phyloP scores from a whole-genome alignment of 2,888 invertebrate genomes.

The Plebejus argus region DNA sequence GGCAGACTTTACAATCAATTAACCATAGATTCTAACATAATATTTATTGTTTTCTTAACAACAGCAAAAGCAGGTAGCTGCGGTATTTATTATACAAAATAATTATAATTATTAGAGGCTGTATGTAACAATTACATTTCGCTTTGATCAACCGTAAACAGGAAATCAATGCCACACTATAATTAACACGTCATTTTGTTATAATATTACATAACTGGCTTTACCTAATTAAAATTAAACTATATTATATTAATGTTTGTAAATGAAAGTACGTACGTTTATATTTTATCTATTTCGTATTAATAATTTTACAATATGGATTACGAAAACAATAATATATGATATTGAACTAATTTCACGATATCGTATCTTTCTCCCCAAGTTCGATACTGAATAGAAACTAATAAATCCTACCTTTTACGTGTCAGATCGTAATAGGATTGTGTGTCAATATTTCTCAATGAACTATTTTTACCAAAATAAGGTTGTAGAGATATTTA shows the following conservation, averaged over 20 bases:
- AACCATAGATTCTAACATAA: background rate
- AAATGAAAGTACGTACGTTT: too few relatives aligned
- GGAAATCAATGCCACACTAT: background rate
- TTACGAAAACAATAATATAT: background rate
- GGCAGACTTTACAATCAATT: too few relatives aligned
- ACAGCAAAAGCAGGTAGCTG: background rate
- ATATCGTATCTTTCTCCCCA: background rate
- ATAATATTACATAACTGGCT: too few relatives aligned
- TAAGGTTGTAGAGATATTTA: background rate
- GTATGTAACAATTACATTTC: background rate
- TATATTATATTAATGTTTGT: too few relatives aligned
- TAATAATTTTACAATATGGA: background rate
- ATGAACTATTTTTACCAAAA: conserved; percentile 7
- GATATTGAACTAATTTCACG: background rate
- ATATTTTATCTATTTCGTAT: background rate
- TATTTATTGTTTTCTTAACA: background rate
- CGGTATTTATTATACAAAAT: background rate
- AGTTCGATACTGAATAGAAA: conserved; percentile 8
- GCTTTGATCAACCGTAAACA: conserved; percentile 4
- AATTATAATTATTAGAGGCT: background rate
- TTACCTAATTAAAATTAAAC: too few relatives aligned
- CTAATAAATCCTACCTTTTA: conserved; percentile 13
- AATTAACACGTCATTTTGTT: background rate
- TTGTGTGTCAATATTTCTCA: background rate
- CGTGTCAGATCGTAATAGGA: conserved; percentile 8